Conservation (phyloP, 2,888 invertebrate genomes). For the Cephus pulcher region DNA sequence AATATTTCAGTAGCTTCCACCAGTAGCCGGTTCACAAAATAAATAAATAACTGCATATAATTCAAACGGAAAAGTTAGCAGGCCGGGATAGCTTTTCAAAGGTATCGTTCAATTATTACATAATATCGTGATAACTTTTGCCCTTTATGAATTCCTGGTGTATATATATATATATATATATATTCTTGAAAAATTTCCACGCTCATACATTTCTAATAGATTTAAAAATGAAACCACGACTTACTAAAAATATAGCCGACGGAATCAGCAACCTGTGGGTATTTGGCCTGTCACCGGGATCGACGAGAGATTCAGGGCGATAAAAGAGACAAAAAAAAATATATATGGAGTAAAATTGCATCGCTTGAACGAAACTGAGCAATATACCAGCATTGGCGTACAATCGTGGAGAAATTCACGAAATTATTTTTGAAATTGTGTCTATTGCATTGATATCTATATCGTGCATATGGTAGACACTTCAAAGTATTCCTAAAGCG, state of each 20-base stretch:
- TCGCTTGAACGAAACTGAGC: background rate
- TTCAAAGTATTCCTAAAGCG: background rate
- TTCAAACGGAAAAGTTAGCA: conserved; percentile 4
- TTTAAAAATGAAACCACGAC: conserved; percentile 28
- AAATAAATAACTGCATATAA: background rate
- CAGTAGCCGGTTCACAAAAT: background rate
- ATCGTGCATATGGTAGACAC: background rate
- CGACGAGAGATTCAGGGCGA: background rate
- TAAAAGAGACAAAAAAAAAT: background rate
- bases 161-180: background rate
- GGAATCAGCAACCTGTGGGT: conserved; percentile 54
- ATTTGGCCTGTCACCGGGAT: conserved; percentile 31
- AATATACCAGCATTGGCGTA: background rate
- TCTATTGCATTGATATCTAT: background rate
- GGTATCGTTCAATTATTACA: conserved; percentile 8
- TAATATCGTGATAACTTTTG: background rate
- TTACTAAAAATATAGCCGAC: conserved; percentile 32
- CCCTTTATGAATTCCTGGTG: background rate
- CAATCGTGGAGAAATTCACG: background rate
- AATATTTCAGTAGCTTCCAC: background rate
- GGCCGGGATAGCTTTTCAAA: conserved; percentile 27
- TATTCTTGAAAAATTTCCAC: background rate
- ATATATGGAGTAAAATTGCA: background rate
- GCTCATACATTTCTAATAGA: conserved; percentile 29
- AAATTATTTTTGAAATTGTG: background rate